Conservation (phyloP, 2,113 vertebrate species). For the Athene noctua region DNA sequence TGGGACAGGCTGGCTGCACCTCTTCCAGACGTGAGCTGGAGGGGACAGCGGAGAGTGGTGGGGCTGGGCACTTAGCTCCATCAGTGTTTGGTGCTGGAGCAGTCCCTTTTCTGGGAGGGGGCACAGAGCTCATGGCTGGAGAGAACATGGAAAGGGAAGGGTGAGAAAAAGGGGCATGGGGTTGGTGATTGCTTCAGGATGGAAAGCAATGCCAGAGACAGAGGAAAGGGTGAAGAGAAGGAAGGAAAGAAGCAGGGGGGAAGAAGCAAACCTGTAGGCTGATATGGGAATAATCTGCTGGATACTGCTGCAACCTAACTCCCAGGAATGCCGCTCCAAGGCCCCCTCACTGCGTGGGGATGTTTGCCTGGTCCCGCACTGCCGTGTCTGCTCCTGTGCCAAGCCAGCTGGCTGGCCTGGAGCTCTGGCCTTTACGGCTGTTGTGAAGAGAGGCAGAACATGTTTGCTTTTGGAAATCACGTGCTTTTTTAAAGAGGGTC, state of each 20-base stretch:
- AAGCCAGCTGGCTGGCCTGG: slow-evolving; percentile 43
- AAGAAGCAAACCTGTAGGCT: slow-evolving; percentile 33
- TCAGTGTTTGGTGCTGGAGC: not conserved
- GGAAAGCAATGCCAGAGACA: not conserved
- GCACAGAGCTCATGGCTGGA: not conserved
- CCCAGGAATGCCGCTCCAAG: slow-evolving; percentile 29
- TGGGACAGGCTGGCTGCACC: not conserved
- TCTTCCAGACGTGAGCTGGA: not conserved
- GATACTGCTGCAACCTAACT: slow-evolving; percentile 30
- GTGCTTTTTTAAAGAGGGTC: not conserved
- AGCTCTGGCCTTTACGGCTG: slow-evolving; percentile 5
- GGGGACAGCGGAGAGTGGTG: not conserved
- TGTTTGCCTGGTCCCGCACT: slow-evolving; percentile 26
- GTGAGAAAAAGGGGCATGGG: not conserved
- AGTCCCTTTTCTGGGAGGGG: not conserved
- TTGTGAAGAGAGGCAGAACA: slow-evolving; percentile 5
- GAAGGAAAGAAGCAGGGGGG: not conserved
- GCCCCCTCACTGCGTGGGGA: not conserved
- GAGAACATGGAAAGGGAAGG: not conserved
- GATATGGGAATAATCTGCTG: not conserved
- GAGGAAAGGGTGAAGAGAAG: slow-evolving; percentile 9
- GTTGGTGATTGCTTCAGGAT: not conserved
- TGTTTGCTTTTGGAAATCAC: slow-evolving; percentile 17
- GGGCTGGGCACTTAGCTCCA: not conserved
- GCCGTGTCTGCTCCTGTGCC: slow-evolving; percentile 5